These are phyloP conservation scores for Eupithecia tripunctaria DNA, from an alignment of 2,888 invertebrate genomes.

Conservation along the genomic window DNA sequence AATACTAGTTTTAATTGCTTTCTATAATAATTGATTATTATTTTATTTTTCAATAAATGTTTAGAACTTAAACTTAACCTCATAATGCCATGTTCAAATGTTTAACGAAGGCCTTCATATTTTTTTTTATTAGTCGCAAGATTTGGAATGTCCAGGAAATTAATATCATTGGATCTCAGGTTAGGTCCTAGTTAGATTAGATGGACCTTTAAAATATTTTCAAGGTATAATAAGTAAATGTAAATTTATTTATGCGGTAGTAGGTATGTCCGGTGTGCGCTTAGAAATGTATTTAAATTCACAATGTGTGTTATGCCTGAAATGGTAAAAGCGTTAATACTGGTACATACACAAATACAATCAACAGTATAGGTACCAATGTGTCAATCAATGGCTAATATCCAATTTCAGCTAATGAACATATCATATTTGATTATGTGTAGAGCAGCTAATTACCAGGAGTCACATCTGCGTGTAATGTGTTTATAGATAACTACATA, in stretches of 20 bases:
- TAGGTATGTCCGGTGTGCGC: background rate
- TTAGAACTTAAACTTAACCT: too few relatives aligned
- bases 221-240: background rate
- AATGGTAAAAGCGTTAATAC: background rate
- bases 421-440: constrained; percentile 19
- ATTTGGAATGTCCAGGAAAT: too few relatives aligned
- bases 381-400: constrained; percentile 18
- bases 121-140: too few relatives aligned
- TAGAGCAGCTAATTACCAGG: constrained; percentile 13
- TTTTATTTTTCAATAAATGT: too few relatives aligned
- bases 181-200: too few relatives aligned
- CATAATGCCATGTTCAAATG: background rate
- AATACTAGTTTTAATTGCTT: too few relatives aligned
- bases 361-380: background rate
- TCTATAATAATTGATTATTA: too few relatives aligned
- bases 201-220: too few relatives aligned
- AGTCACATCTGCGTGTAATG: constrained; percentile 17
- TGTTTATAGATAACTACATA: background rate
- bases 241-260: background rate
- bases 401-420: constrained; percentile 17
- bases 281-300: background rate
- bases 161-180: too few relatives aligned
- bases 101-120: too few relatives aligned
- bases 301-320: too few relatives aligned
- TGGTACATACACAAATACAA: background rate